Conservation (phyloP, 2,113 vertebrate genomes). For the Hassar affinis region DNA sequence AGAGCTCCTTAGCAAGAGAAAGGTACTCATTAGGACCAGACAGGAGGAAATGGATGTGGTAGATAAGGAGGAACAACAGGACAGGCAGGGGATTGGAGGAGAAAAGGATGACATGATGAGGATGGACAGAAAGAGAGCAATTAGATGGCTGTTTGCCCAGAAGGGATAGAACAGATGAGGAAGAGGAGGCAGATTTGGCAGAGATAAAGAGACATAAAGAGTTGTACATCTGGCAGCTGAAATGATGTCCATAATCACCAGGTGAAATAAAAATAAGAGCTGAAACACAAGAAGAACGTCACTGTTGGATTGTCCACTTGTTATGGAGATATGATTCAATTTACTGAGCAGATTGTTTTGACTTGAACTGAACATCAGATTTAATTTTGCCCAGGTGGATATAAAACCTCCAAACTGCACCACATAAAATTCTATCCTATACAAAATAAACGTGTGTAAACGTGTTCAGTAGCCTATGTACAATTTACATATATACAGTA, state of each 20-base stretch:
- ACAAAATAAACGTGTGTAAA: neutral
- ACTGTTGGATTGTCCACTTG: neutral
- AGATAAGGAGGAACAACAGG: constrained; percentile 24
- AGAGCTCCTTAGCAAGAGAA: neutral
- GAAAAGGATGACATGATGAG: constrained; percentile 5
- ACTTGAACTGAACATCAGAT: neutral
- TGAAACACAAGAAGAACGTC: neutral
- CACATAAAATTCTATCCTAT: neutral
- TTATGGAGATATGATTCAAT: neutral
- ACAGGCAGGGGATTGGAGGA: neutral
- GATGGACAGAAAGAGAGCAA: constrained; percentile 19
- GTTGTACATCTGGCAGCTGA: constrained; percentile 22
- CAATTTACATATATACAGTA: neutral
- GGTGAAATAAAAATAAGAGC: neutral
- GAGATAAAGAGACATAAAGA: constrained; percentile 32
- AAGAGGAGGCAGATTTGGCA: constrained; percentile 9
- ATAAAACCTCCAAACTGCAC: neutral
- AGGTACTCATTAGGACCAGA: neutral
- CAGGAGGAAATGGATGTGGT: constrained; percentile 10
- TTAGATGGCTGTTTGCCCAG: constrained; percentile 23
- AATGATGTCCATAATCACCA: constrained; percentile 23
- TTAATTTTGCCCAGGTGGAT: neutral
- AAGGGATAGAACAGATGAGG: neutral
- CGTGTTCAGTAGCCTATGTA: neutral
- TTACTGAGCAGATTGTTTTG: too few species aligned